phyloP scores from a whole-genome alignment of 2,113 vertebrate genomes.

The Athene noctua region DNA sequence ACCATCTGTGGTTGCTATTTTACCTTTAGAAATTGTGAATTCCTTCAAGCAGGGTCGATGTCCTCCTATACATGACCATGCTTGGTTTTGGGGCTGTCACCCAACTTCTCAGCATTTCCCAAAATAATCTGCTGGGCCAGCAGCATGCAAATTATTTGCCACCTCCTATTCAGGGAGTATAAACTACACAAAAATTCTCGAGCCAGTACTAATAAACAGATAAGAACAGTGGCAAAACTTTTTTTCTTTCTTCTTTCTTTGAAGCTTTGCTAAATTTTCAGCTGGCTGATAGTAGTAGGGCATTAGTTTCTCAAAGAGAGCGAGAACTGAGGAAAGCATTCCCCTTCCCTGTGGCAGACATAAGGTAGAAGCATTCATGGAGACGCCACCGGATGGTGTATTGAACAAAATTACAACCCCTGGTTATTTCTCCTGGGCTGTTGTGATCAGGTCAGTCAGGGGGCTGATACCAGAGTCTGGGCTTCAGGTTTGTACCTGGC shows the following conservation, averaged over 20 bases:
- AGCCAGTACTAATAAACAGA: not conserved
- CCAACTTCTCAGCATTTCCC: not conserved
- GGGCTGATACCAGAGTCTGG: not conserved
- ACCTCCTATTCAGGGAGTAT: not conserved
- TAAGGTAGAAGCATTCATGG: not conserved
- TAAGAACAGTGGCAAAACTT: not conserved
- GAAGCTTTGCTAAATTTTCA: not conserved
- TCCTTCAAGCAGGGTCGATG: accelerated
- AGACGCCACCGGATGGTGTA: not conserved
- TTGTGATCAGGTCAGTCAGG: not conserved
- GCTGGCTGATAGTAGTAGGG: not conserved
- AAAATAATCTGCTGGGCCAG: not conserved
- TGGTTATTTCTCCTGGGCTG: not conserved
- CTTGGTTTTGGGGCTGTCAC: not conserved
- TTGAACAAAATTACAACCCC: not conserved
- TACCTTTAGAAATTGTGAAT: not conserved
- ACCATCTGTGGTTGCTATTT: not conserved
- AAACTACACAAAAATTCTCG: not conserved
- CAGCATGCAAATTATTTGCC: not conserved
- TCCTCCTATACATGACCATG: not conserved
- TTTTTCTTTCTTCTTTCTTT: not conserved
- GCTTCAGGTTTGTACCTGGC: not conserved
- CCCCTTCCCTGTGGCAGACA: accelerated
- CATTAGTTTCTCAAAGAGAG: not conserved
- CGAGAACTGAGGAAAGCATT: not conserved